Evolutionary conservation across 1,140 invertebrate genomes (phyloP).

Genomic region (Solenopsis invicta): DNA sequence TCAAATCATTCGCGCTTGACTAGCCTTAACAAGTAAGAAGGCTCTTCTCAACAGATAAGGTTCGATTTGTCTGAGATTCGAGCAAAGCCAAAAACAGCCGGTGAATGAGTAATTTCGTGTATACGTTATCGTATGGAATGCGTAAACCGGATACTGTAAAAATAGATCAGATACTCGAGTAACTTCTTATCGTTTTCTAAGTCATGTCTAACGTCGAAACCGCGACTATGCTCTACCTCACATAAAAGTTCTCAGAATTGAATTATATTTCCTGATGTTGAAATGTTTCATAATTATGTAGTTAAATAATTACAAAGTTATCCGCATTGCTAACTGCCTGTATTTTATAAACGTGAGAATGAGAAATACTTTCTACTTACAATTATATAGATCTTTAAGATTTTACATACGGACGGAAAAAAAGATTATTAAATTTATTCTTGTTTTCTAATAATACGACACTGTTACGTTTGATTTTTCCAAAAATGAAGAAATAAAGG

Average conservation of each 20-base stretch:
- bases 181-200: conserved; percentile 9
- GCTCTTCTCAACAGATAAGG: not conserved
- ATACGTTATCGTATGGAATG: conserved; percentile 1
- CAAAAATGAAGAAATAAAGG: not conserved
- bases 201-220: conserved; percentile 34
- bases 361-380: not conserved
- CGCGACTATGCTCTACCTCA: conserved; percentile 30
- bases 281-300: conserved; percentile 10
- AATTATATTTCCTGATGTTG: not conserved
- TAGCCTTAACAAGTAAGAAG: not conserved
- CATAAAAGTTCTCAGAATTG: conserved; percentile 53
- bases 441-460: not conserved
- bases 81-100: not conserved
- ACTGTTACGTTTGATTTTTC: not conserved
- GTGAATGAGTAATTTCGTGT: conserved; percentile 1
- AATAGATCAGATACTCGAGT: conserved; percentile 32
- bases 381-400: not conserved
- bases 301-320: conserved; percentile 21
- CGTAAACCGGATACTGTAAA: conserved; percentile 17
- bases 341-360: conserved; percentile 15
- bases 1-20: conserved; percentile 4
- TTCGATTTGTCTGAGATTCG: not conserved
- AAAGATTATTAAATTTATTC: not conserved
- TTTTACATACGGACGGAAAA: not conserved
- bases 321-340: not conserved